phyloP scores from a whole-genome alignment of 1,140 invertebrate species.

The Musca domestica region DNA sequence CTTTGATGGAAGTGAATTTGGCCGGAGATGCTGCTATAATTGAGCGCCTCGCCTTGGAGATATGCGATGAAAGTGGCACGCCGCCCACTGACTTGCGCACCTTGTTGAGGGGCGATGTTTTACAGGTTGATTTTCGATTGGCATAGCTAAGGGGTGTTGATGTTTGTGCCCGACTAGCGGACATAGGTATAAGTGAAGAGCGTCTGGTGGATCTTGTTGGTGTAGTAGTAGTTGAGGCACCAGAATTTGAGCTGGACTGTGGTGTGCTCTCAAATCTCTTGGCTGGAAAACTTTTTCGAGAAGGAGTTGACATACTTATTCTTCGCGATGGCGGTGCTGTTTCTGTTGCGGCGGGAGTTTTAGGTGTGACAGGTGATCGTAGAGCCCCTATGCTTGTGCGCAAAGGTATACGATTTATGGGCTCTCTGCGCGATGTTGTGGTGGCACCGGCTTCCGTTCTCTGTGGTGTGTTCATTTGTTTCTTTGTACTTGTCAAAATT shows the following conservation, averaged over 20 bases:
- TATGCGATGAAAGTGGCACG: slow-evolving; percentile 18
- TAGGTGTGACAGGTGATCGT: neutral
- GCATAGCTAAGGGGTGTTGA: neutral
- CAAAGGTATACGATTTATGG: slow-evolving; percentile 12
- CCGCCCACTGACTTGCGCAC: slow-evolving; percentile 23
- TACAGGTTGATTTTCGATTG: neutral
- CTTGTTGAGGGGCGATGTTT: slow-evolving; percentile 15
- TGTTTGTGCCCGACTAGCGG: neutral
- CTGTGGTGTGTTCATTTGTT: slow-evolving; percentile 29
- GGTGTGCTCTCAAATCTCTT: slow-evolving; percentile 1
- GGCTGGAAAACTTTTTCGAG: neutral
- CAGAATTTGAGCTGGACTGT: neutral
- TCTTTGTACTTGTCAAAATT: slow-evolving; percentile 44
- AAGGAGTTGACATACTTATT: neutral
- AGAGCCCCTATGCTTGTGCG: neutral
- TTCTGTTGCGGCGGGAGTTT: neutral
- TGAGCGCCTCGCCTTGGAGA: slow-evolving; percentile 18
- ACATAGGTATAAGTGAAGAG: neutral
- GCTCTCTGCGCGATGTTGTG: neutral
- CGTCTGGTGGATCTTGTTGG: neutral
- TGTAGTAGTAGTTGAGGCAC: neutral
- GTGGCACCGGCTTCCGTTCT: neutral
- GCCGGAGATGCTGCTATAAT: slow-evolving; percentile 2
- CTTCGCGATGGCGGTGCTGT: neutral
- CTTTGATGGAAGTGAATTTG: slow-evolving; percentile 12